A percentile compares a stretch with the other conserved stretches of the same genome.
Conservation (phyloP, 1,140 invertebrate genomes). For the Pseudomyrmex sp. region DNA sequence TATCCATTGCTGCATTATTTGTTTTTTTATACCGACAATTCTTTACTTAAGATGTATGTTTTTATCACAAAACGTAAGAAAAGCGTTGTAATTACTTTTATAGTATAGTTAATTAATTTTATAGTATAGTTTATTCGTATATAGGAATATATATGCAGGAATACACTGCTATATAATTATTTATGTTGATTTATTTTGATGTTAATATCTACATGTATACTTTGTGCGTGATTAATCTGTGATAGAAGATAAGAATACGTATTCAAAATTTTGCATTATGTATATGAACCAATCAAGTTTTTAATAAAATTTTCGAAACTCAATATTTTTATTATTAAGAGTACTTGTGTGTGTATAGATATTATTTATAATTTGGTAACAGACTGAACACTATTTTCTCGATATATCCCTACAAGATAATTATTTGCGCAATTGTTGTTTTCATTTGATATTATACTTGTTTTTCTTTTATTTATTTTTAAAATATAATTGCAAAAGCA, state of each 20-base stretch:
- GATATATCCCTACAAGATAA: no score
- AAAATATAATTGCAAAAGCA: no score
- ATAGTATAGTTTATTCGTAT: constrained; percentile 46
- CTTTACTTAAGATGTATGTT: constrained; percentile 11
- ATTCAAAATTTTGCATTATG: constrained; percentile 38
- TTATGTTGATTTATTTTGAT: constrained; percentile 49
- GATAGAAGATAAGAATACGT: constrained; percentile 63
- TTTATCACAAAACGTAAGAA: constrained; percentile 11
- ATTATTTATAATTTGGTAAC: no score
- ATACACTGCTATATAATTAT: constrained; percentile 31
- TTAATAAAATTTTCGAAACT: constrained; percentile 28
- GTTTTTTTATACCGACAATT: background rate
- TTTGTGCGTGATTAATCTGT: constrained; percentile 69
- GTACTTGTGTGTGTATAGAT: no score
- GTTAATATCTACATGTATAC: constrained; percentile 48
- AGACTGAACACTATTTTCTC: no score
- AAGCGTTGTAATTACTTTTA: constrained; percentile 55
- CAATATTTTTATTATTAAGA: background rate
- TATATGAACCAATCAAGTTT: background rate
- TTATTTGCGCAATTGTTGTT: no score
- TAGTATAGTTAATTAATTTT: constrained; percentile 54
- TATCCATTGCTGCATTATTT: background rate
- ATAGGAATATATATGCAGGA: background rate
- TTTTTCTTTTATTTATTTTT: no score
- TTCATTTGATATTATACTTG: no score